These are phyloP conservation scores for Channa striata DNA, from an alignment of 2,797 vertebrate species.

Conservation along the genomic window DNA sequence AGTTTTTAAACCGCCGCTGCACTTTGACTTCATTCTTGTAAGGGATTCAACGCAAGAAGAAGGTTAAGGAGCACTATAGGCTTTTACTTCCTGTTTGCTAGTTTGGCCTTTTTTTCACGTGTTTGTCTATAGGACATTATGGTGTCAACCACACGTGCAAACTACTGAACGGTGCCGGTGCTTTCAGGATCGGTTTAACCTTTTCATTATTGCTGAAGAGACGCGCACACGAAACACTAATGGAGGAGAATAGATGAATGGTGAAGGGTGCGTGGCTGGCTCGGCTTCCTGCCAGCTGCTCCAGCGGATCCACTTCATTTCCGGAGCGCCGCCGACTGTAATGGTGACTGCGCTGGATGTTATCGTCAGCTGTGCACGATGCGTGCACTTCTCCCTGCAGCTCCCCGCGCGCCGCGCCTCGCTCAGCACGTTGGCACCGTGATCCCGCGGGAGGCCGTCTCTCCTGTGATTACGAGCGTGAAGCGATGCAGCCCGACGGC, in stretches of 20 bases:
- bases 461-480: constrained; percentile 13
- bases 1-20: constrained; percentile 22
- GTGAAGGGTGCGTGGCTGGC: constrained; percentile 10
- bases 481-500: constrained; percentile 8
- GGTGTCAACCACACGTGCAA: neutral
- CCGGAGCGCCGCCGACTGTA: constrained; percentile 17
- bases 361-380: constrained; percentile 39
- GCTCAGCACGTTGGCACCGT: constrained; percentile 26
- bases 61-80: neutral
- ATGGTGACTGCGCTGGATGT: constrained; percentile 32
- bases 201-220: constrained; percentile 17
- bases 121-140: no score
- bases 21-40: neutral
- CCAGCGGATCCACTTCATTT: constrained; percentile 36
- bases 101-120: neutral
- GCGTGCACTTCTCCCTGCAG: constrained; percentile 18
- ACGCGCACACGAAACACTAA: constrained; percentile 14
- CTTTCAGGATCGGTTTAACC: constrained; percentile 30
- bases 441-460: constrained; percentile 43
- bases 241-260: constrained; percentile 26
- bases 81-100: neutral
- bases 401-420: constrained; percentile 30
- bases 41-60: constrained; percentile 8
- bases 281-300: constrained; percentile 10
- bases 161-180: no score